A percentile compares a stretch with the other conserved stretches of the same genome.
Conservation (phyloP, 2,888 invertebrate species). For the Argyresthia goedartella region DNA sequence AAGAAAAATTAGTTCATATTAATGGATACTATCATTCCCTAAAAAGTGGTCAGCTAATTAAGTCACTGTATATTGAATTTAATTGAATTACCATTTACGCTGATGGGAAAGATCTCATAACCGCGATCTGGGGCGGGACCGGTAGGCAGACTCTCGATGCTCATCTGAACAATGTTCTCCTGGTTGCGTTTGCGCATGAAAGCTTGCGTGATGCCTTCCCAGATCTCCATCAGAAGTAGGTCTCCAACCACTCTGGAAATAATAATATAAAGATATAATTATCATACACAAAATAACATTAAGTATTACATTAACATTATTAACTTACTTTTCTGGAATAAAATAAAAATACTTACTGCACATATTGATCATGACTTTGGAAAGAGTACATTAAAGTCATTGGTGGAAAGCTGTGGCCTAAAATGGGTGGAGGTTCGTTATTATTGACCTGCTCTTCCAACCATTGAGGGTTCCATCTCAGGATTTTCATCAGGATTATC, state of each 20-base stretch:
- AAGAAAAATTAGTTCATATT: too few species aligned
- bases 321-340: not conserved
- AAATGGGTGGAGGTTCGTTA: slow-evolving; percentile 67
- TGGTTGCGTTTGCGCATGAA: slow-evolving; percentile 30
- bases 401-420: slow-evolving; percentile 54
- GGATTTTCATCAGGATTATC: slow-evolving; percentile 66
- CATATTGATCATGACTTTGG: slow-evolving; percentile 70
- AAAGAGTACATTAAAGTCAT: slow-evolving; percentile 69
- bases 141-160: slow-evolving; percentile 42
- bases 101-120: slow-evolving; percentile 40
- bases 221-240: slow-evolving; percentile 73
- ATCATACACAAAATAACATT: not conserved
- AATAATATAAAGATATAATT: too few species aligned
- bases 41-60: too few species aligned
- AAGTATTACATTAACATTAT: not conserved
- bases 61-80: too few species aligned
- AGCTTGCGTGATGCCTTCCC: slow-evolving; percentile 63
- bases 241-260: slow-evolving; percentile 62
- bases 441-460: slow-evolving; percentile 63
- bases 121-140: slow-evolving; percentile 31
- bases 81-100: slow-evolving; percentile 35
- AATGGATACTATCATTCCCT: too few species aligned
- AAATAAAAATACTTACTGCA: slow-evolving; percentile 44
- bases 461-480: slow-evolving; percentile 78
- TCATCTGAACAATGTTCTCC: slow-evolving; percentile 28